phyloP scores from a whole-genome alignment of 2,113 vertebrate genomes.

The Brachirus orientalis region DNA sequence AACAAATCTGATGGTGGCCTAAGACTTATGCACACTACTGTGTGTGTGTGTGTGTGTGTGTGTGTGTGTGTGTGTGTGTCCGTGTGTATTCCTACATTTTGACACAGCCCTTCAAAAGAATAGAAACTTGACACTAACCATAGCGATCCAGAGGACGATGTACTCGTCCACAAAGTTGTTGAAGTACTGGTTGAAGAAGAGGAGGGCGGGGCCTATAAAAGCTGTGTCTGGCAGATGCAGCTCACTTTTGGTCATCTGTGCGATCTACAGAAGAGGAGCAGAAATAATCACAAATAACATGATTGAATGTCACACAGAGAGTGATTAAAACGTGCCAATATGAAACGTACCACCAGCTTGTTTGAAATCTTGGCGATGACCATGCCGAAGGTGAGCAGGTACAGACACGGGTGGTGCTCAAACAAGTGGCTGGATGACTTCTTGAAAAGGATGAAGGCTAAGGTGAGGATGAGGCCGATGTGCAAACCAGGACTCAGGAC shows the following conservation, averaged over 20 bases:
- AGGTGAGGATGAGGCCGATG: conserved; percentile 88
- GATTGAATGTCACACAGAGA: background rate
- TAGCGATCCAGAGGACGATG: conserved; percentile 91
- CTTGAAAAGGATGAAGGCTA: conserved; percentile 95
- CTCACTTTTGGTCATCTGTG: conserved; percentile 98
- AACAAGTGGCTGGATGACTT: conserved; percentile 93
- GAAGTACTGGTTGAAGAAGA: conserved; percentile 98
- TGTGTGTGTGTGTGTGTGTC: too few relatives aligned
- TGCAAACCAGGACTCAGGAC: conserved; percentile 94
- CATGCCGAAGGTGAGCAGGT: conserved; percentile 92
- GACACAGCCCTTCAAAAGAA: too few relatives aligned
- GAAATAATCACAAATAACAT: background rate
- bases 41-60: too few relatives aligned
- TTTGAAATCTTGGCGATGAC: conserved; percentile 95
- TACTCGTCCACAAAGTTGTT: conserved; percentile 94
- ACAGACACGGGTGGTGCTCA: conserved; percentile 93
- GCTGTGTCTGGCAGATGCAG: conserved; percentile 92
- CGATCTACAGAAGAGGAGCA: conserved; percentile 78
- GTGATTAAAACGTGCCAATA: background rate
- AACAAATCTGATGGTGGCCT: too few relatives aligned
- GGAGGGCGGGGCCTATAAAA: conserved; percentile 93
- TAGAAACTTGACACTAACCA: conserved; percentile 81
- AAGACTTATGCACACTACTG: too few relatives aligned
- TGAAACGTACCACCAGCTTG: conserved; percentile 92
- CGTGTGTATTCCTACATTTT: too few relatives aligned